phyloP scores from a whole-genome alignment of 2,113 vertebrate genomes.

The Pelobates fuscus region DNA sequence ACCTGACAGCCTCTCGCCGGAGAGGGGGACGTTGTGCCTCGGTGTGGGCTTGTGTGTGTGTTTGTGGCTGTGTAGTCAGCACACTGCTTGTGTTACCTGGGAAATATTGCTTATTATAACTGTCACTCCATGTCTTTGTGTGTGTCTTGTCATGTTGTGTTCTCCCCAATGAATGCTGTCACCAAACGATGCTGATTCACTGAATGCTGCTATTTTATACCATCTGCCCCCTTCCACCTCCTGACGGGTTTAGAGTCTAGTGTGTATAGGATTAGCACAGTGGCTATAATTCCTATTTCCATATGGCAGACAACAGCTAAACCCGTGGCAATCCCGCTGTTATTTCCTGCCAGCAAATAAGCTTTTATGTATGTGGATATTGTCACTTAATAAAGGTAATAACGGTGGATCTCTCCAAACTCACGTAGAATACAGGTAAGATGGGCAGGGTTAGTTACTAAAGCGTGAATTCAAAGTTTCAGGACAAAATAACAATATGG shows the following conservation, averaged over 20 bases:
- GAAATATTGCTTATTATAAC: constrained; percentile 34
- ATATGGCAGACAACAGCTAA: constrained; percentile 76
- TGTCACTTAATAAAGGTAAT: too few relatives aligned
- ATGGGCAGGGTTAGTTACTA: too few relatives aligned
- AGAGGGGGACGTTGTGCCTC: constrained; percentile 63
- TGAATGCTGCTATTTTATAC: constrained; percentile 49
- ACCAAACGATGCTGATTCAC: constrained; percentile 36
- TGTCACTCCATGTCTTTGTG: constrained; percentile 9
- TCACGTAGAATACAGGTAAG: too few relatives aligned
- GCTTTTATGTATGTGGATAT: too few relatives aligned
- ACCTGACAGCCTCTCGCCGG: constrained; percentile 88
- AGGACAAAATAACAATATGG: too few relatives aligned
- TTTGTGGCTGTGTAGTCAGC: constrained; percentile 41
- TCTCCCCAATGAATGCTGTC: not conserved
- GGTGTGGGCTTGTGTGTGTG: constrained; percentile 54
- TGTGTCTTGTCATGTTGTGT: not conserved
- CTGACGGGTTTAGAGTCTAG: constrained; percentile 78
- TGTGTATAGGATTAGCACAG: constrained; percentile 76
- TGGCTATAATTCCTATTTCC: constrained; percentile 77
- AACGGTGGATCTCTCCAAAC: too few relatives aligned
- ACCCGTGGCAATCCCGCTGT: constrained; percentile 62
- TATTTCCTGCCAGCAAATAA: too few relatives aligned
- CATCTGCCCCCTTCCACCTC: constrained; percentile 66
- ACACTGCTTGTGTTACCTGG: constrained; percentile 51
- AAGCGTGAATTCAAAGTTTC: too few relatives aligned